Base-by-base conservation (phyloP, 2,888 invertebrate species). In the Spatulosminthurus flaviceps region DNA sequence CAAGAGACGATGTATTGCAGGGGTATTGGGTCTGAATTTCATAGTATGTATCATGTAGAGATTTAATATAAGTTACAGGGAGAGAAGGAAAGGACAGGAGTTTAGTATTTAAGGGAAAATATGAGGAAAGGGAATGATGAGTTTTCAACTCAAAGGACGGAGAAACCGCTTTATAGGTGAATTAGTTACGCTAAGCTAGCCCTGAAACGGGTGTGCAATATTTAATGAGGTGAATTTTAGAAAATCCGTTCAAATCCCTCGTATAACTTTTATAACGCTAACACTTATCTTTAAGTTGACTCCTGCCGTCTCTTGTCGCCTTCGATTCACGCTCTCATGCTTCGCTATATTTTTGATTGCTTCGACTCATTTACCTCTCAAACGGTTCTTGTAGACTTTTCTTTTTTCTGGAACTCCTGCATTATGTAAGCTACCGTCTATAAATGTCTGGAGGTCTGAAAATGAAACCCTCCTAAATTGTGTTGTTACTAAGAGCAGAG, bases 171-270 rank as follows among this genome's bases (percentile, higher is more conserved):
- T 51, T 19, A 51, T 5, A 64, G 4, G 24, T 19, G n/a, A n/a
- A 64, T 64, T 64, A 64, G 26, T 4, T 22, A 26, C 64, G 64
- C 22, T 64, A 7, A 22, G 16, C 11, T 64, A n/a, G 26, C 13
- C 26, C 2, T 11, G 64, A 64, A 64, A 26, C 64, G 64, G 64
- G 22, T 64, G 64, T 64, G 64, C 16, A 64, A 16, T 22, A 64
- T 64, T 64, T 64, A 64, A 64, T 64, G 64, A 64, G 64, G 64
- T 22, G 24, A 22, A 64, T 64, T 22, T 64, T 64, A 22, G 2
- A 16, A 11, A 22, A 11, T 64, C 51, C 16, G 51, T 51, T 51
- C 19, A n/a, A 51, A 19, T 51, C n/a, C 13, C n/a, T n/a, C 1
- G 51, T 2, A 51, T 51, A 19, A 51, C 51, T 51, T 51, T 51